These are phyloP conservation scores for Dynastes tityus DNA, from an alignment of 2,888 invertebrate genomes.

Conservation along the genomic window DNA sequence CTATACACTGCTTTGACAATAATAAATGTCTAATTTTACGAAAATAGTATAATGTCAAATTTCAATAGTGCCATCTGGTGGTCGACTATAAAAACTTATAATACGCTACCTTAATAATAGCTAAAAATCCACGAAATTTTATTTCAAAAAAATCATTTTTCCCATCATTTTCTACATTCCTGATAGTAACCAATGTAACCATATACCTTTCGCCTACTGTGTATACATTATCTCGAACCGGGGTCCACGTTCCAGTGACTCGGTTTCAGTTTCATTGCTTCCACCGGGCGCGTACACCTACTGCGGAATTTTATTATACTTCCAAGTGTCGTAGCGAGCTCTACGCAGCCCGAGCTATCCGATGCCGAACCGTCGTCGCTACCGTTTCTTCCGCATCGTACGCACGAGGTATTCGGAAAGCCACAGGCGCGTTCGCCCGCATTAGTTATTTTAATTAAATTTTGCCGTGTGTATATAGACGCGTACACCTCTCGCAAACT, in stretches of 20 bases:
- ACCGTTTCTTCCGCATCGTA: constrained; percentile 27
- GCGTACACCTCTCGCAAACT: neutral
- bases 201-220: no score
- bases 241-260: neutral
- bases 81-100: no score
- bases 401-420: constrained; percentile 5
- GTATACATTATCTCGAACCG: no score
- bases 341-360: neutral
- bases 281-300: constrained; percentile 2
- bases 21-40: no score
- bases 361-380: neutral
- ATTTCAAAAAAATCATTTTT: no score
- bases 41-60: no score
- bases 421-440: constrained; percentile 38
- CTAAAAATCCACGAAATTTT: no score
- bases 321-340: constrained; percentile 21
- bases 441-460: constrained; percentile 46
- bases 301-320: constrained; percentile 28
- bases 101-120: no score
- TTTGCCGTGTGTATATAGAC: constrained; percentile 4
- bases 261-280: constrained; percentile 10
- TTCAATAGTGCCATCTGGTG: no score
- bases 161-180: no score
- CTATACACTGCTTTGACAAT: no score
- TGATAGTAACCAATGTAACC: no score